These are phyloP conservation scores for Drosophila lini DNA, from an alignment of 1,140 invertebrate genomes.

Conservation along the genomic window DNA sequence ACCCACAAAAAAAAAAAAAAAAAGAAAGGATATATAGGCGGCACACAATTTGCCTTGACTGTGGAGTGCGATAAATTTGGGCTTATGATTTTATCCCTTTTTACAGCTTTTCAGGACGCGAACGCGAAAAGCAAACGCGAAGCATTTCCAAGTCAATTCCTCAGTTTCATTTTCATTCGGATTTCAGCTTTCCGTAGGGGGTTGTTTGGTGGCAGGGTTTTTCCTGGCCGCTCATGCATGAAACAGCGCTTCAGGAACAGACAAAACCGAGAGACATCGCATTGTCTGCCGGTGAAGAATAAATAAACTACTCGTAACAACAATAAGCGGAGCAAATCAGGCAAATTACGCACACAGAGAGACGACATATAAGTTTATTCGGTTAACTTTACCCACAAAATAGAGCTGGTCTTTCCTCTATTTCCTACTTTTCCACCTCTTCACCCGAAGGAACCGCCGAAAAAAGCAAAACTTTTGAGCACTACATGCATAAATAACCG, in stretches of 20 bases:
- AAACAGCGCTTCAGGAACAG: conserved; percentile 72
- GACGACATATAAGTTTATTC: conserved; percentile 54
- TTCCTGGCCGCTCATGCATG: conserved; percentile 68
- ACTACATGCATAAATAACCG: conserved; percentile 50
- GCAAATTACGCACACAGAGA: conserved; percentile 45
- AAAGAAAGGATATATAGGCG: conserved; percentile 12
- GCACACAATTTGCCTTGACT: conserved; percentile 61
- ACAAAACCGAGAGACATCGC: conserved; percentile 33
- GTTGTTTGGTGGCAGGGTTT: conserved; percentile 17
- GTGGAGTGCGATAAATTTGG: conserved; percentile 78
- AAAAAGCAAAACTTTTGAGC: conserved; percentile 43
- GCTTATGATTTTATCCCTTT: conserved; percentile 80
- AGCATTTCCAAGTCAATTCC: conserved; percentile 60
- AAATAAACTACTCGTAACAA: conserved; percentile 56
- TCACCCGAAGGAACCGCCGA: neutral
- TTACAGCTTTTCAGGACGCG: conserved; percentile 46
- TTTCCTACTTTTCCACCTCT: no score
- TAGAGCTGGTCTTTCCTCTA: neutral
- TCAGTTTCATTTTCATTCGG: conserved; percentile 60
- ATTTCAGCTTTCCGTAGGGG: neutral
- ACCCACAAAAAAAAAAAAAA: neutral
- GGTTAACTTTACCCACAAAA: conserved; percentile 41
- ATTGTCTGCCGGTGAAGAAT: conserved; percentile 58
- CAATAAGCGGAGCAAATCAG: conserved; percentile 49
- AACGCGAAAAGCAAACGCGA: conserved; percentile 4